A percentile compares a stretch with the other conserved stretches of the same genome.
These are phyloP conservation scores for Hippocampus barbouri DNA, from an alignment of 2,113 vertebrate species.

Conservation along the genomic window DNA sequence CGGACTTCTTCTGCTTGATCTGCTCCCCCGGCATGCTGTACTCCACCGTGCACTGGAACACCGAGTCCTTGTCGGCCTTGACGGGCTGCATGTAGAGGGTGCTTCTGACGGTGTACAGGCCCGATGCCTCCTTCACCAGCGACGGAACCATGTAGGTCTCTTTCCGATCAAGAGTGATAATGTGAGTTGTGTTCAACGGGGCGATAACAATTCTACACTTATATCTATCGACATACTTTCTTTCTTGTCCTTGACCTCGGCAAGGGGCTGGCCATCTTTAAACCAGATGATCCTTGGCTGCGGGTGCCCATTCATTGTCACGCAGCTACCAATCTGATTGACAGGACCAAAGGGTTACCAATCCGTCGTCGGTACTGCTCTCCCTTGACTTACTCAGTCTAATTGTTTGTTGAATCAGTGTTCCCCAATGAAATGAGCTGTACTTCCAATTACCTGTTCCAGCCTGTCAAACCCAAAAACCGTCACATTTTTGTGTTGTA, in stretches of 20 bases:
- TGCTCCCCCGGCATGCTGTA: slow-evolving; percentile 65
- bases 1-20: slow-evolving; percentile 59
- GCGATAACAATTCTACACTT: no score
- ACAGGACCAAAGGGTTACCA: background rate
- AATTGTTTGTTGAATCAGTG: no score
- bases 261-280: slow-evolving; percentile 69
- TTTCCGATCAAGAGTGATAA: slow-evolving; percentile 34
- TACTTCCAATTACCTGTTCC: no score
- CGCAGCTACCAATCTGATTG: slow-evolving; percentile 71
- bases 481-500: no score
- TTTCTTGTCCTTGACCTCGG: slow-evolving; percentile 62
- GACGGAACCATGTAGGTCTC: slow-evolving; percentile 70
- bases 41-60: slow-evolving; percentile 74
- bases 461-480: no score
- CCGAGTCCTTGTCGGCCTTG: slow-evolving; percentile 73
- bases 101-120: slow-evolving; percentile 75
- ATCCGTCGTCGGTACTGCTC: no score
- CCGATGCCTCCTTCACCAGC: slow-evolving; percentile 77
- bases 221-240: slow-evolving; percentile 59
- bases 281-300: slow-evolving; percentile 79
- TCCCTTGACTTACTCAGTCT: no score
- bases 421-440: no score
- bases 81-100: slow-evolving; percentile 71
- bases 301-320: slow-evolving; percentile 74
- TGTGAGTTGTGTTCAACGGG: background rate